Conservation (phyloP, 2,797 vertebrate genomes). For the Apogon hyalosoma region DNA sequence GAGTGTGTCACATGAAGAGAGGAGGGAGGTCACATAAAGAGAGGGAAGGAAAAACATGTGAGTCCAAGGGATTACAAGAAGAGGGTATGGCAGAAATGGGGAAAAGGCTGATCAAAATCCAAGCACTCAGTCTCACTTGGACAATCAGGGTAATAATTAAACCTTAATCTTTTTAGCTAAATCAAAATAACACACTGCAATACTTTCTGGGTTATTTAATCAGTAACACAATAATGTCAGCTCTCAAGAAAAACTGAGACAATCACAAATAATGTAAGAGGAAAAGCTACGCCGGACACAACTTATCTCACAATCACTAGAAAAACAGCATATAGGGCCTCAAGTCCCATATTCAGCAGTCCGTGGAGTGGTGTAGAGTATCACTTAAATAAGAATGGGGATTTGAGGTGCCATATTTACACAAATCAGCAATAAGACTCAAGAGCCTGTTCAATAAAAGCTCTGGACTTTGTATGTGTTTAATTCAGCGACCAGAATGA, state of each 20-base stretch:
- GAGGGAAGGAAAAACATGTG: slow-evolving; percentile 29
- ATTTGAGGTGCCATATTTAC: not conserved
- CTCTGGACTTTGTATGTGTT: slow-evolving; percentile 34
- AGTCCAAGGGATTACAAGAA: slow-evolving; percentile 31
- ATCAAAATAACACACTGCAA: not conserved
- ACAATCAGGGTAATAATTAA: slow-evolving; percentile 27
- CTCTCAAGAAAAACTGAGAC: not conserved
- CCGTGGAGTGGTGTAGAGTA: not conserved
- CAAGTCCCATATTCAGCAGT: not conserved
- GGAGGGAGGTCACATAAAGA: slow-evolving; percentile 25
- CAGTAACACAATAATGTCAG: too few species aligned
- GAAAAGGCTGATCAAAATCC: slow-evolving; percentile 11
- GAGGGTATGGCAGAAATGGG: slow-evolving; percentile 10
- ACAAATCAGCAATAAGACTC: slow-evolving; percentile 6
- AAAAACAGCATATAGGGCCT: not conserved
- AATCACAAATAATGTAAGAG: too few species aligned
- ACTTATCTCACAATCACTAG: not conserved
- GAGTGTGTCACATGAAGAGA: slow-evolving; percentile 60
- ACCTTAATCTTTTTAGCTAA: not conserved
- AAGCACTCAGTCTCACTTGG: not conserved
- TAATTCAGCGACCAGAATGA: slow-evolving; percentile 15
- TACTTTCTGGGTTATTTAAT: slow-evolving; percentile 12
- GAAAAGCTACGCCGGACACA: not conserved
- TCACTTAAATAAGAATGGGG: not conserved
- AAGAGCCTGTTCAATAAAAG: not conserved